Evolutionary conservation across 2,888 invertebrate genomes (phyloP).

Genomic region (Amblyjoppa proteus): DNA sequence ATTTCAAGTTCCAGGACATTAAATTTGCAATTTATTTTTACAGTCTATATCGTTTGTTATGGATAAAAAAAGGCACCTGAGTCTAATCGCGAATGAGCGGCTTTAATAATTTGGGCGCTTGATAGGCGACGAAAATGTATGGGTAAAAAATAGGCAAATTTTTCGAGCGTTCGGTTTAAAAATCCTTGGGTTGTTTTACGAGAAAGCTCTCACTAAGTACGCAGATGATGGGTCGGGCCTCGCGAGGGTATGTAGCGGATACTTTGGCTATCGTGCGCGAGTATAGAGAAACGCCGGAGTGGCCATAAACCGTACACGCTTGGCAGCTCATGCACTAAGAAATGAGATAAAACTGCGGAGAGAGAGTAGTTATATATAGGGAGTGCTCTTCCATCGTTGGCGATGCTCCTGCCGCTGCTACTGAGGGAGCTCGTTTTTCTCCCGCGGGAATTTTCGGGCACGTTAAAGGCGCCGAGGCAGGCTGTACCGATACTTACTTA

Average conservation of each 20-base stretch:
- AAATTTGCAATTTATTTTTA: no score
- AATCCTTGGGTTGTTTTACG: slow-evolving; percentile 19
- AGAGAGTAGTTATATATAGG: slow-evolving; percentile 36
- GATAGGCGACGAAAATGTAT: background rate
- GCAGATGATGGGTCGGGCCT: slow-evolving; percentile 47
- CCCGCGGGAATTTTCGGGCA: slow-evolving; percentile 66
- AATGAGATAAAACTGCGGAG: slow-evolving; percentile 62
- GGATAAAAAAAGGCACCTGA: no score
- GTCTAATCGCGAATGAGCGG: no score
- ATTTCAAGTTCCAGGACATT: no score
- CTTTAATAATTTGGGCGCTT: no score
- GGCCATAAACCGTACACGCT: slow-evolving; percentile 65
- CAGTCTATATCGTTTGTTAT: no score
- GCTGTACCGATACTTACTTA: slow-evolving; percentile 67
- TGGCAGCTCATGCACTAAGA: slow-evolving; percentile 66
- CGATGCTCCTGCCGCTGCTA: slow-evolving; percentile 55
- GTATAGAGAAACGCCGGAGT: slow-evolving; percentile 50
- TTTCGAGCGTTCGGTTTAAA: slow-evolving; percentile 1
- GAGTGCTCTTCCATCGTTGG: slow-evolving; percentile 35
- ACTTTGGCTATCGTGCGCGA: slow-evolving; percentile 45
- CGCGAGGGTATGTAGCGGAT: slow-evolving; percentile 30
- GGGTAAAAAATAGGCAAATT: background rate
- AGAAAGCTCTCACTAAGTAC: slow-evolving; percentile 17
- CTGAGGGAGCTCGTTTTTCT: slow-evolving; percentile 53
- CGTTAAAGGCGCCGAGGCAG: slow-evolving; percentile 62